A percentile compares a stretch with the other conserved stretches of the same genome.
phyloP scores from a whole-genome alignment of 2,113 vertebrate species.

The Junco hyemalis region DNA sequence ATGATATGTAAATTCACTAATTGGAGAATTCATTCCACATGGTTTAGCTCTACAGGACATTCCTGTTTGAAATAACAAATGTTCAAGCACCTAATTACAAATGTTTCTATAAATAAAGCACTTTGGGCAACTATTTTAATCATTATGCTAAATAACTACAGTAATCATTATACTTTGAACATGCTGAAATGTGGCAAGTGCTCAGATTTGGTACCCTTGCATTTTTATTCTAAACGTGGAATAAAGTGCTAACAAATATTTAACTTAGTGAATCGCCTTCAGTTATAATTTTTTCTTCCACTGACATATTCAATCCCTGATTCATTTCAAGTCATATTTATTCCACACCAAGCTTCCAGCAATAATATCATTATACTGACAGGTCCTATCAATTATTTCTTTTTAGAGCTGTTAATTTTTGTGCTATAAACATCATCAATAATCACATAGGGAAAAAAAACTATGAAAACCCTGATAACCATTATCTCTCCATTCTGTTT shows the following conservation, averaged over 20 bases:
- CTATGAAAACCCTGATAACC: neutral
- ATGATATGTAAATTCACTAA: constrained; percentile 2
- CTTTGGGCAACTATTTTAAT: constrained; percentile 45
- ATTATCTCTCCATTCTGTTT: neutral
- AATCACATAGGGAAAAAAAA: neutral
- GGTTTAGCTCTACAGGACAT: constrained; percentile 39
- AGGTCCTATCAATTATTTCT: neutral
- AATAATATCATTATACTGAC: neutral
- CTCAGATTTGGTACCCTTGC: neutral
- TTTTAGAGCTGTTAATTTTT: constrained; percentile 1
- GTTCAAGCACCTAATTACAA: constrained; percentile 47
- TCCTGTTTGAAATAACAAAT: constrained; percentile 41
- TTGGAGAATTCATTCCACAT: constrained; percentile 8
- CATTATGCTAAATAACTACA: constrained; percentile 33
- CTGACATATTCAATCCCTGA: neutral
- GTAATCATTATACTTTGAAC: constrained; percentile 33
- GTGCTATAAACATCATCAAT: neutral
- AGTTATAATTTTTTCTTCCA: neutral
- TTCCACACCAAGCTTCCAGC: neutral
- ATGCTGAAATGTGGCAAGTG: neutral
- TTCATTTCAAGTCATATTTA: neutral
- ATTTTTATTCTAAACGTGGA: constrained; percentile 11
- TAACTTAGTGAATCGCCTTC: neutral
- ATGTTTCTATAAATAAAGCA: constrained; percentile 55
- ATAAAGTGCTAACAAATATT: constrained; percentile 18